Base-by-base conservation (phyloP, 2,797 vertebrate species). In the Octomys mimax region DNA sequence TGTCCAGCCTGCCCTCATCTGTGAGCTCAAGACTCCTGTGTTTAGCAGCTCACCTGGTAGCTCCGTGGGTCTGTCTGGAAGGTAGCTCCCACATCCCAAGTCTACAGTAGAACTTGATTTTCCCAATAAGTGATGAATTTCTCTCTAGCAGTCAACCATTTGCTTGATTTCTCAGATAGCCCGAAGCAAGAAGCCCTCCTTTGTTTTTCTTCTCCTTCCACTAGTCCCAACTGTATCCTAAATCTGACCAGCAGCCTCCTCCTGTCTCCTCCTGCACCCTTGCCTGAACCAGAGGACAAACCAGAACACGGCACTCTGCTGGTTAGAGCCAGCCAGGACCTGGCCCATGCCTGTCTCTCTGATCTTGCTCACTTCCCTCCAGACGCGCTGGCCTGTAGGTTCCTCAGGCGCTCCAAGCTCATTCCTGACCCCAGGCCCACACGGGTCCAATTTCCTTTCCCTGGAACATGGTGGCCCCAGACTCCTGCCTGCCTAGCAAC, bases 401-500 rank as follows among this genome's bases (percentile, higher is more conserved):
- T 59, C 39, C 87, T 78, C 12, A 57, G 75, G 89, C 6, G 8
- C 84, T 87, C 92, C 46, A 54, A 36, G 42, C 31, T 90, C 92
- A 73, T 92, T 86, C 68, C 82, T 95, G 91, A 93, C 68, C 81
- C 92, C 0, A 0, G 16, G 36, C 85, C 79, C 1, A 0, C 28
- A 31, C 2, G 11, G 78, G 73, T 93, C 85, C 36, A 54, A 4
- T 90, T 92, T 93, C 94, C 42, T 94, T 57, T 92, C 54, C 61
- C 73, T 90, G 91, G 86, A 68, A 85, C 93, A 94, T 14, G 7
- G 10, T 92, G 95, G 78, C 61, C 78, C 73, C 59, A n/a, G 77
- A 59, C 33, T 14, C 81, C 52, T 84, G 80, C 31, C 11, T 75
- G 68, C 80, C 83, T 73, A 75, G 89, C 61, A 86, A 42, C 21